Percentiles rank a stretch among this genome's conserved stretches.
These are phyloP conservation scores for Glaucopsyche alexis DNA, from an alignment of 2,888 invertebrate genomes.

Conservation along the genomic window DNA sequence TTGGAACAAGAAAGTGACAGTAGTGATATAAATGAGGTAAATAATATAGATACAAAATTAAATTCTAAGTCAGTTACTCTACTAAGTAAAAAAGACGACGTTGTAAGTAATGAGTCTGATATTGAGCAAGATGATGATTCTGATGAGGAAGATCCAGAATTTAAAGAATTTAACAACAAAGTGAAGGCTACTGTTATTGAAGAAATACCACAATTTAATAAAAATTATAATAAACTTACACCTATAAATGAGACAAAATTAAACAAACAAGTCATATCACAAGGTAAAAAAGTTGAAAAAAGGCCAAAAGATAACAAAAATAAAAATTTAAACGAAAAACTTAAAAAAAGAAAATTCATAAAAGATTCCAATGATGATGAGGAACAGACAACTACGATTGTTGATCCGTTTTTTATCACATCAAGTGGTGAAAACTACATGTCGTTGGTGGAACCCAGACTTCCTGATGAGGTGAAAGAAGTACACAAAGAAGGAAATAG, in stretches of 20 bases:
- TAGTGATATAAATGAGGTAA: neutral
- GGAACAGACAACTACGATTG: conserved; percentile 52
- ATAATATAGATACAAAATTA: neutral
- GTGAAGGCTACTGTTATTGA: neutral
- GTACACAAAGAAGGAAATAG: conserved; percentile 68
- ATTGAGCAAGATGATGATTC: conserved; percentile 11
- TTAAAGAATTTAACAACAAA: neutral
- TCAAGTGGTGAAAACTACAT: conserved; percentile 69
- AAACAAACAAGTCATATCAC: conserved; percentile 3
- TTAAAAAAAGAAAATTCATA: conserved; percentile 58
- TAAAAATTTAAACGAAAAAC: conserved; percentile 65
- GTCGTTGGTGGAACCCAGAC: conserved; percentile 67
- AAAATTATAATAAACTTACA: neutral
- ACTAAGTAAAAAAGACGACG: conserved; percentile 29
- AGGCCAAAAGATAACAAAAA: conserved; percentile 60
- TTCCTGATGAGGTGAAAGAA: conserved; percentile 70
- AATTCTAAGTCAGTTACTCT: neutral
- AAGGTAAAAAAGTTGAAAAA: conserved; percentile 42
- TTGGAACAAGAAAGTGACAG: neutral
- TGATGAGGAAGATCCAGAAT: neutral
- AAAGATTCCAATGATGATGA: conserved; percentile 48
- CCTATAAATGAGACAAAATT: conserved; percentile 9
- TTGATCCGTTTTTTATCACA: conserved; percentile 73
- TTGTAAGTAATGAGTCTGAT: conserved; percentile 5
- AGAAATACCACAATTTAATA: conserved; percentile 22